Evolutionary conservation across 2,888 invertebrate species (phyloP).

Genomic region (Spilarctia lutea): DNA sequence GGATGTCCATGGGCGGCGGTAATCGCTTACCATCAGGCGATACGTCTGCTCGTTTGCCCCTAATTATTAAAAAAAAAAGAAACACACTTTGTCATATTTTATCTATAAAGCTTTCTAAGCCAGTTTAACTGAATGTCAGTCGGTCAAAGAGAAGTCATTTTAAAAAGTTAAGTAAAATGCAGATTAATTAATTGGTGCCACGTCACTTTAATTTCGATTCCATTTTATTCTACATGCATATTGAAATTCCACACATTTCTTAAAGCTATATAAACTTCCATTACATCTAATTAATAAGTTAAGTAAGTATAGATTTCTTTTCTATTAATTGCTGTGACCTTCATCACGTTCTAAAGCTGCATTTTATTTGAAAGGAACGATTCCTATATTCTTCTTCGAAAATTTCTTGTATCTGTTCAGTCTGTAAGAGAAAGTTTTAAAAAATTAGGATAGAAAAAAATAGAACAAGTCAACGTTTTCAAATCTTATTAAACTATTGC

Average conservation of each 20-base stretch:
- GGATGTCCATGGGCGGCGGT: no score
- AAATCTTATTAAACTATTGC: no score
- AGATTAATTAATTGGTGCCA: background rate
- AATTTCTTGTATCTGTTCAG: constrained; percentile 26
- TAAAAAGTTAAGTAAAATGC: no score
- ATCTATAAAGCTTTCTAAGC: no score
- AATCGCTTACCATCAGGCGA: no score
- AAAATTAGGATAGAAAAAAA: background rate
- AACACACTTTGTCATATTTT: no score
- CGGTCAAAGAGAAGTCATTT: no score
- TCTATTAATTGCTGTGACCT: background rate
- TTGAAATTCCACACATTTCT: no score
- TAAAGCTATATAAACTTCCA: background rate
- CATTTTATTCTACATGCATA: background rate
- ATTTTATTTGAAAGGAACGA: constrained; percentile 11
- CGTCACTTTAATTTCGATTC: background rate
- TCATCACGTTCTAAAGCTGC: background rate
- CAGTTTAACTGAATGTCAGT: no score
- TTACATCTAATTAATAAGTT: background rate
- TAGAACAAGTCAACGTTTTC: background rate
- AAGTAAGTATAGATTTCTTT: background rate
- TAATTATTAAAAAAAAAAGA: no score
- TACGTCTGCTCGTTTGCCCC: no score
- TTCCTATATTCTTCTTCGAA: constrained; percentile 30
- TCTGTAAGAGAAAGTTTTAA: constrained; percentile 38